phyloP scores from a whole-genome alignment of 2,888 invertebrate species.

The Stictocephala bisonia region DNA sequence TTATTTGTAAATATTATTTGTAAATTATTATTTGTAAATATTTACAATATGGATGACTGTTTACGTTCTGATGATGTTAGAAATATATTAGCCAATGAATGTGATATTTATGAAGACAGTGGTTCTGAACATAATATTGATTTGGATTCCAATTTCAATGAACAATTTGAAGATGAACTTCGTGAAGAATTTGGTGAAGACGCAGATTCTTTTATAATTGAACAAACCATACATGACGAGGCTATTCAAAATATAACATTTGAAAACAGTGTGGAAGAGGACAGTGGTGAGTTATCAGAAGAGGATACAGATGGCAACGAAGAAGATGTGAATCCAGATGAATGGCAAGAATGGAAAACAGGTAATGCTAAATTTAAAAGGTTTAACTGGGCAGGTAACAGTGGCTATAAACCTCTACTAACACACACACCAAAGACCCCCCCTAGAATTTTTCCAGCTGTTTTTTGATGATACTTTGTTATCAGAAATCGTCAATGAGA shows the following conservation, averaged over 20 bases:
- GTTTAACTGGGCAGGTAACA: too few relatives aligned
- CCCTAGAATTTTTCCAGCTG: background rate
- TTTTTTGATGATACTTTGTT: background rate
- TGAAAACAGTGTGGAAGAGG: background rate
- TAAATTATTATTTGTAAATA: too few relatives aligned
- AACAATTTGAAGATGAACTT: background rate
- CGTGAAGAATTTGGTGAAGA: background rate
- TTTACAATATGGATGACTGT: too few relatives aligned
- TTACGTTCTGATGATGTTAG: background rate
- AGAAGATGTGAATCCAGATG: background rate
- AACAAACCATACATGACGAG: background rate
- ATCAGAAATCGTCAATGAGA: background rate
- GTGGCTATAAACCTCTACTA: background rate
- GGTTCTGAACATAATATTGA: background rate
- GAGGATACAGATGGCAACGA: background rate
- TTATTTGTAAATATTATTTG: too few relatives aligned
- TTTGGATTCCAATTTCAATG: background rate
- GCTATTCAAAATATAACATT: background rate
- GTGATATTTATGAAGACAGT: background rate
- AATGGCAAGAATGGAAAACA: background rate
- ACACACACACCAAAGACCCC: background rate
- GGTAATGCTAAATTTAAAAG: background rate
- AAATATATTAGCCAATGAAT: background rate
- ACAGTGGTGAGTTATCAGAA: background rate
- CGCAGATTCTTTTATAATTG: background rate